phyloP scores from a whole-genome alignment of 2,888 invertebrate species.

The Phyllotreta striolata region DNA sequence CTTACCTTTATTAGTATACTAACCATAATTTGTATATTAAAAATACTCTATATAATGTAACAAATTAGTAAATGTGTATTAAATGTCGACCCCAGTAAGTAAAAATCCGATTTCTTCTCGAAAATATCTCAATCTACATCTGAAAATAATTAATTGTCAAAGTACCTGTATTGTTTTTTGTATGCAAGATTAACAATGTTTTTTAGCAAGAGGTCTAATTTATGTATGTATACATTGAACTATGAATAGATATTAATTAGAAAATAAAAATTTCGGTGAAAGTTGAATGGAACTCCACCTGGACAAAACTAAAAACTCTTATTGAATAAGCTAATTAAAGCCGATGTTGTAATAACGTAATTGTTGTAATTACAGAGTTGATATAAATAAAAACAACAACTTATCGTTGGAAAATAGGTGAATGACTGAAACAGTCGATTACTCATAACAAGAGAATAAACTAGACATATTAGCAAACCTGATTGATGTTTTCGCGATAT shows the following conservation, averaged over 20 bases:
- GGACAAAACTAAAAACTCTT: conserved; percentile 10
- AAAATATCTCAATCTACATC: conserved; percentile 14
- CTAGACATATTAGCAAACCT: conserved; percentile 42
- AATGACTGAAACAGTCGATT: conserved; percentile 20
- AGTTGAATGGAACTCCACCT: background rate
- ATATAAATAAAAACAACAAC: conserved; percentile 12
- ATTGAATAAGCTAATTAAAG: background rate
- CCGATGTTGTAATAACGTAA: too few relatives aligned
- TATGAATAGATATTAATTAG: background rate
- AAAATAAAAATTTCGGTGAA: conserved; percentile 11
- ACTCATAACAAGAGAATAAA: conserved; percentile 10
- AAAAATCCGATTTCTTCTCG: conserved; percentile 10
- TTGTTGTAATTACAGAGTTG: background rate
- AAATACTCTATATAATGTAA: too few relatives aligned
- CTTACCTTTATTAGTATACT: too few relatives aligned
- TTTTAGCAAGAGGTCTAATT: background rate
- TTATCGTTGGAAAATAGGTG: conserved; percentile 20
- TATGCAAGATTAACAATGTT: background rate
- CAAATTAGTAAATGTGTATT: conserved; percentile 9
- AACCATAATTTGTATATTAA: too few relatives aligned
- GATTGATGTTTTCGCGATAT: conserved; percentile 46
- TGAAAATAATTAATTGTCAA: conserved; percentile 17
- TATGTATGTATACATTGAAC: background rate
- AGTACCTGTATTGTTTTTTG: conserved; percentile 3
- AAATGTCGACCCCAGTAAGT: conserved; percentile 11